Evolutionary conservation across 1,140 invertebrate species (phyloP).

Genomic region (Cephus cinctus): DNA sequence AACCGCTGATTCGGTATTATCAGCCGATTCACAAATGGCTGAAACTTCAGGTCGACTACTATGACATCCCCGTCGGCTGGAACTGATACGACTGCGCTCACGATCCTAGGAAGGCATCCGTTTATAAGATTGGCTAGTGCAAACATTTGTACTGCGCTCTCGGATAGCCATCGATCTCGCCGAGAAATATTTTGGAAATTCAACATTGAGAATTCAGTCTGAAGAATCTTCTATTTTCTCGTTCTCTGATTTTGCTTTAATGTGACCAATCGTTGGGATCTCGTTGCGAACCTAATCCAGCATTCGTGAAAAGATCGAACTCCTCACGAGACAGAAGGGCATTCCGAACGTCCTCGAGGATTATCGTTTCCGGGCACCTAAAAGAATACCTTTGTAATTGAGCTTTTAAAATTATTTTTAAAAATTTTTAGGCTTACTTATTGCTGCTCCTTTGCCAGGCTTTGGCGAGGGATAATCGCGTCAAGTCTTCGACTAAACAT

Average conservation of each 20-base stretch:
- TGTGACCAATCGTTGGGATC: conserved; percentile 3
- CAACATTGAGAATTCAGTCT: too few relatives aligned
- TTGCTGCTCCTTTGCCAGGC: conserved; percentile 36
- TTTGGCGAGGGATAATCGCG: conserved; percentile 39
- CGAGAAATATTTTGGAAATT: too few relatives aligned
- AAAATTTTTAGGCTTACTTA: conserved; percentile 18
- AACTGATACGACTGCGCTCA: too few relatives aligned
- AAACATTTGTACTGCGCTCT: too few relatives aligned
- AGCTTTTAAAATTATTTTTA: background rate
- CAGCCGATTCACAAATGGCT: conserved; percentile 49
- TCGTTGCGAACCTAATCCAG: conserved; percentile 36
- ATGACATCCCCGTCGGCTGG: conserved; percentile 32
- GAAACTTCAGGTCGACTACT: conserved; percentile 28
- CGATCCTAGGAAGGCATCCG: too few relatives aligned
- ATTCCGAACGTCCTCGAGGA: conserved; percentile 36
- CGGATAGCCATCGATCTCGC: too few relatives aligned
- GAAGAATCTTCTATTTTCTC: too few relatives aligned
- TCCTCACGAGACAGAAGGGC: conserved; percentile 43
- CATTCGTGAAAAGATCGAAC: conserved; percentile 51
- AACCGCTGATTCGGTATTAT: conserved; percentile 46
- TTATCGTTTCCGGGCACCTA: conserved; percentile 28
- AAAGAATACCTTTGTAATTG: conserved; percentile 9
- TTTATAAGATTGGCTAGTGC: too few relatives aligned
- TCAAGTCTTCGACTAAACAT: conserved; percentile 43
- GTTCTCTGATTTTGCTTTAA: too few relatives aligned